These are phyloP conservation scores for Teleogryllus oceanicus DNA, from an alignment of 2,888 invertebrate genomes.

Conservation along the genomic window DNA sequence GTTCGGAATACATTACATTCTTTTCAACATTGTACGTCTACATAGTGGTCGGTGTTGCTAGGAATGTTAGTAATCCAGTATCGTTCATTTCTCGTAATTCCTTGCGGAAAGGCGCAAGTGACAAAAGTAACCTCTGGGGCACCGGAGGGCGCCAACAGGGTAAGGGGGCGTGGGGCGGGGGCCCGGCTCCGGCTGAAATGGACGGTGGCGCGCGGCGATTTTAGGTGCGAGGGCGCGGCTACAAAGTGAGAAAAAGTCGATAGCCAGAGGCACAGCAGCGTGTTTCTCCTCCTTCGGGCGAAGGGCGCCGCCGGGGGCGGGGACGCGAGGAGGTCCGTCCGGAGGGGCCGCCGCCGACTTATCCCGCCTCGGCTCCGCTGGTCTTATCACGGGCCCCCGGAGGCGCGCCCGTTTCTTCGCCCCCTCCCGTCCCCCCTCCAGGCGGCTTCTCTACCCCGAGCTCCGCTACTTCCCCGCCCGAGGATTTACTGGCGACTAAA, in stretches of 20 bases:
- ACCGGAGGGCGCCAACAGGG: no score
- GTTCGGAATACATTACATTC: no score
- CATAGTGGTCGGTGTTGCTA: no score
- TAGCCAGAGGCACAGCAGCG: neutral
- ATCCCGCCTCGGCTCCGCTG: neutral
- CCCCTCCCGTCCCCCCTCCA: neutral
- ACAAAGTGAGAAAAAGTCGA: conserved; percentile 3
- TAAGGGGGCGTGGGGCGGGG: neutral
- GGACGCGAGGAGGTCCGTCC: neutral
- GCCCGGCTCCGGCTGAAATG: neutral
- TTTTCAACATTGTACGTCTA: no score
- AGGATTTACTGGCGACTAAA: conserved; percentile 4
- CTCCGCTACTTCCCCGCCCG: neutral
- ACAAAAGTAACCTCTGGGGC: no score
- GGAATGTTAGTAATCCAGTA: no score
- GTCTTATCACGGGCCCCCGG: neutral
- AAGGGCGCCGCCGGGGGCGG: neutral
- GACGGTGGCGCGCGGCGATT: neutral
- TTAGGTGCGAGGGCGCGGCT: conserved; percentile 7
- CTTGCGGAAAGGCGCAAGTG: no score
- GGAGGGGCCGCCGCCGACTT: neutral
- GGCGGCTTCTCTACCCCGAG: neutral
- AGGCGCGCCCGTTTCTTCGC: neutral
- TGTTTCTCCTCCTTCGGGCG: conserved; percentile 9
- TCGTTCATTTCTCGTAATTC: no score